Evolutionary conservation across 1,140 invertebrate species (phyloP).

Genomic region (Chironomus striatipennis): DNA sequence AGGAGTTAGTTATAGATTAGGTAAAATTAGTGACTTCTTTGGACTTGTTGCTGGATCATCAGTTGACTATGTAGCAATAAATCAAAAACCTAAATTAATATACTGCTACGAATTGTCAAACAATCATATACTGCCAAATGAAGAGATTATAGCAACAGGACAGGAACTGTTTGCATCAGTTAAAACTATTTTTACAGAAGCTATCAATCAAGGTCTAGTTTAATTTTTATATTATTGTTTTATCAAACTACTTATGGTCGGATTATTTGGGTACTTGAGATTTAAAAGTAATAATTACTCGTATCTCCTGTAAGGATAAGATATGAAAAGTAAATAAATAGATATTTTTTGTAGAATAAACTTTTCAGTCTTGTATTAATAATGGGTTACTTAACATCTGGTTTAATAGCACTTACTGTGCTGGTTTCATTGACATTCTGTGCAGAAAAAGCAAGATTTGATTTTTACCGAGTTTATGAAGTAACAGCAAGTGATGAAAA

Average conservation of each 20-base stretch:
- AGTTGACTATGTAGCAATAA: background rate
- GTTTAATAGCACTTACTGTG: too few species aligned
- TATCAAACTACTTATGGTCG: too few species aligned
- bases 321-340: too few species aligned
- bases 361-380: too few species aligned
- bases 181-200: background rate
- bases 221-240: too few species aligned
- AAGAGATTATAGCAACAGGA: background rate
- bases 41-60: background rate
- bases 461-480: constrained; percentile 45
- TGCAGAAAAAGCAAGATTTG: constrained; percentile 37
- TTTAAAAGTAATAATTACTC: too few species aligned
- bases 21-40: constrained; percentile 20
- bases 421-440: constrained; percentile 31
- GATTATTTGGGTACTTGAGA: too few species aligned
- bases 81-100: background rate
- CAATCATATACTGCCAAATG: background rate
- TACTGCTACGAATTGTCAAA: background rate
- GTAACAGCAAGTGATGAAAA: constrained; percentile 34
- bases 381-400: too few species aligned
- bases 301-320: too few species aligned
- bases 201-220: background rate
- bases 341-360: too few species aligned
- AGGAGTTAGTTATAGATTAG: constrained; percentile 52
- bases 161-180: background rate